A percentile compares a stretch with the other conserved stretches of the same genome.
These are phyloP conservation scores for Chinchilla lanigera DNA, from an alignment of 2,113 vertebrate species.

Conservation along the genomic window DNA sequence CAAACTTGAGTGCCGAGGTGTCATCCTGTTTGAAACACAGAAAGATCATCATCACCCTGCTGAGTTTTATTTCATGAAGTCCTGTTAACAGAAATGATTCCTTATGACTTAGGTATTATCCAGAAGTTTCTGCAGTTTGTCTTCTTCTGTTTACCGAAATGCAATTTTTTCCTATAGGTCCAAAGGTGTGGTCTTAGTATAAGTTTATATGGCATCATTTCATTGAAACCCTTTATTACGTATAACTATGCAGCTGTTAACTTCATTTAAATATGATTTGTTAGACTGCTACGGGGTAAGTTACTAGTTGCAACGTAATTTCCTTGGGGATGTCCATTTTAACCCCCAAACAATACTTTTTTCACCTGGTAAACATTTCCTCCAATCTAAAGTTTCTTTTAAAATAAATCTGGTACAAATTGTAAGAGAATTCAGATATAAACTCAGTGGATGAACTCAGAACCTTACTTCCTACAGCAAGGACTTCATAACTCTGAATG, in stretches of 20 bases:
- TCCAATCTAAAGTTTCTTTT: neutral
- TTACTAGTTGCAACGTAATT: neutral
- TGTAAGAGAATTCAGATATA: neutral
- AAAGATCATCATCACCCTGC: neutral
- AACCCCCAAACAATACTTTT: neutral
- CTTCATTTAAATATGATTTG: slow-evolving; percentile 7
- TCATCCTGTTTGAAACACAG: slow-evolving; percentile 89
- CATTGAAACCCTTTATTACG: neutral
- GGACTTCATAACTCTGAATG: neutral
- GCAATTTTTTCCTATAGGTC: neutral
- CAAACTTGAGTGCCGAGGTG: slow-evolving; percentile 87
- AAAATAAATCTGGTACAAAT: neutral
- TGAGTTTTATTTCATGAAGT: slow-evolving; percentile 7
- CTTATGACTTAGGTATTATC: neutral
- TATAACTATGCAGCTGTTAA: neutral
- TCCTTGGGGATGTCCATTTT: neutral
- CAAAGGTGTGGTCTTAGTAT: neutral
- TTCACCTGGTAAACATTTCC: neutral
- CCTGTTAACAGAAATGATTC: neutral
- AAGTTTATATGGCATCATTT: neutral
- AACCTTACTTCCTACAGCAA: neutral
- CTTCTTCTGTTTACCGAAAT: neutral
- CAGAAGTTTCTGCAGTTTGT: neutral
- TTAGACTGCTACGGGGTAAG: neutral
- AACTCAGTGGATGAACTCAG: neutral